Base-by-base conservation (phyloP, 2,797 vertebrate species). In the Cheirogaleus major region DNA sequence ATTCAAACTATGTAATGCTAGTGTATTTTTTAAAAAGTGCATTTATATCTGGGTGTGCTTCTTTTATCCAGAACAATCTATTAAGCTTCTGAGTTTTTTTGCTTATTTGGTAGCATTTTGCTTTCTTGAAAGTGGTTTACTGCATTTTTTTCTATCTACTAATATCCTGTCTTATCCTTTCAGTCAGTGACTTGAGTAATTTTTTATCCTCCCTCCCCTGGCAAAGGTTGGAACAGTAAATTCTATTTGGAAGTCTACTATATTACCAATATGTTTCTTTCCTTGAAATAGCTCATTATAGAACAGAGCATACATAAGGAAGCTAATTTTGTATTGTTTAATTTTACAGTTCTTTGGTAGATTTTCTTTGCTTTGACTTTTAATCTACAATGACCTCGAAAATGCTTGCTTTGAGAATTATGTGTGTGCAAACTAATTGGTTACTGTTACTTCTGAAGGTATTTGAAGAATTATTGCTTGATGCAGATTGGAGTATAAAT, bases 401-500 rank as follows among this genome's bases (percentile, higher is more conserved):
- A 87, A 90, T 79, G 76, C 72, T 95, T 93, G 17, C 75, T 95
- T 93, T 95, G 65, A 79, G 59, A 95, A 85, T 72, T 72, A 4
- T 92, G 23, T 88, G 50, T 92, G 35, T 95, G 82, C 38, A 83
- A 50, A 96, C 91, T 97, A 84, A 97, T 89, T 87, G 89, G 61
- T 94, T 97, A 80, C 70, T 96, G 9, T 98, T 30, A 78, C 97
- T 93, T 96, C 5, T 96, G 45, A 95, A 99, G 99, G 99, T 99
- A 73, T 99, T 99, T 98, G 99, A 99, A 98, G 99, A 99, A 98
- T 97, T 99, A 95, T 97, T 99, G 67, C 98, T 99, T 43, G 99
- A 99, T n/a, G 99, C 99, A 0, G 99, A 99, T 97, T 99, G 99
- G 99, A 99, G 99, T 82, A 99, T 99, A 41, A 99, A 99, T 57